phyloP scores from a whole-genome alignment of 1,140 invertebrate genomes.

The Pemphigus obesinymphae region DNA sequence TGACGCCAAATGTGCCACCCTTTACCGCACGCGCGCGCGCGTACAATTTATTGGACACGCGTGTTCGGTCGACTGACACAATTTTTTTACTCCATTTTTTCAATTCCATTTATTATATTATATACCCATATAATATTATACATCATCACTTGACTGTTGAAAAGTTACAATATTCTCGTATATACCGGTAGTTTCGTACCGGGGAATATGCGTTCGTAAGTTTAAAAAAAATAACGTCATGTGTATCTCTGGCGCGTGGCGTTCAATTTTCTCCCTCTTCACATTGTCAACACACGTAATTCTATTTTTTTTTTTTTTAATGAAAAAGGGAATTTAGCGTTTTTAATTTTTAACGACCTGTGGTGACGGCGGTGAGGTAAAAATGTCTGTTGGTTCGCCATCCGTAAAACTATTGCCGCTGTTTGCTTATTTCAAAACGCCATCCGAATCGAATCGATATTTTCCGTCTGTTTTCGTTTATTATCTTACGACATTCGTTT shows the following conservation, averaged over 20 bases:
- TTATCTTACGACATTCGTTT: slow-evolving; percentile 2
- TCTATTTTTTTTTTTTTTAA: neutral
- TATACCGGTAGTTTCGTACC: no score
- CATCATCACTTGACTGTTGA: neutral
- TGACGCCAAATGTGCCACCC: neutral
- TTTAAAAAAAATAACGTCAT: no score
- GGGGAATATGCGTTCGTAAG: no score
- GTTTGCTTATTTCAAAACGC: slow-evolving; percentile 28
- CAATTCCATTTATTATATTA: no score
- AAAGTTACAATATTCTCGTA: no score
- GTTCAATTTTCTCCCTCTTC: neutral
- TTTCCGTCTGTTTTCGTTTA: slow-evolving; percentile 27
- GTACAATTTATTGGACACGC: neutral
- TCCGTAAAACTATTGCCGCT: slow-evolving; percentile 38
- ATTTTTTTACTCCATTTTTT: neutral
- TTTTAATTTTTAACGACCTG: neutral
- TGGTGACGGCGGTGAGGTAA: neutral
- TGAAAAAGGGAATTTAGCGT: neutral
- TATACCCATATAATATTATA: neutral
- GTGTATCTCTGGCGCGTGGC: neutral
- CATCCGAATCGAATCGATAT: slow-evolving; percentile 33
- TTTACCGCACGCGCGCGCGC: no score
- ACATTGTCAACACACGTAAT: neutral
- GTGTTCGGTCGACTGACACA: neutral
- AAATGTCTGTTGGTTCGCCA: slow-evolving; percentile 22